phyloP scores from a whole-genome alignment of 2,888 invertebrate genomes.

The Ichneumoninae sp. region DNA sequence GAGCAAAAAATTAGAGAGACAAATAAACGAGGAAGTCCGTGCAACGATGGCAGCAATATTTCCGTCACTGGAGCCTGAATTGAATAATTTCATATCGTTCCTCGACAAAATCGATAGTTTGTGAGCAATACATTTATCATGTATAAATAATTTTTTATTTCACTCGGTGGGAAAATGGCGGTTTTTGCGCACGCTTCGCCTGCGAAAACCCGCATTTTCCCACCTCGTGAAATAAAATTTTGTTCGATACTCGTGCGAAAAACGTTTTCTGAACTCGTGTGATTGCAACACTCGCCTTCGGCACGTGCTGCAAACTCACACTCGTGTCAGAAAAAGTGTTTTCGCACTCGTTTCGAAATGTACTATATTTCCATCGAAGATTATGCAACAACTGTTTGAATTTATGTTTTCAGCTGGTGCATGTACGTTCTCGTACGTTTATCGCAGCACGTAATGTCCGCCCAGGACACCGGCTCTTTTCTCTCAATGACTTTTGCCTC shows the following conservation, averaged over 20 bases:
- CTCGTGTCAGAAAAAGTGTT: no score
- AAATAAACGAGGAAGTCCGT: constrained; percentile 91
- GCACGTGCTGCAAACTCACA: no score
- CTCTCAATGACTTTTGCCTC: constrained; percentile 95
- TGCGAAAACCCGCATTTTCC: no score
- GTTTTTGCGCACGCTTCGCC: no score
- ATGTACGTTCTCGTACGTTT: constrained; percentile 96
- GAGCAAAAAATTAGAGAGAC: constrained; percentile 88
- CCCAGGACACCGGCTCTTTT: constrained; percentile 94
- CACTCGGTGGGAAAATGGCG: no score
- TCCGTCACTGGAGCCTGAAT: constrained; percentile 93
- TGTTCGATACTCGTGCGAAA: no score
- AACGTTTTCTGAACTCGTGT: no score
- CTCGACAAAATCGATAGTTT: constrained; percentile 95
- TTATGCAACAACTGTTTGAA: neutral
- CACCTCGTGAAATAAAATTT: no score
- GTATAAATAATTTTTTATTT: neutral
- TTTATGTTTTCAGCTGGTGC: constrained; percentile 89
- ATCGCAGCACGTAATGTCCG: constrained; percentile 96
- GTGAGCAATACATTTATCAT: constrained; percentile 86
- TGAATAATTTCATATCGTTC: constrained; percentile 93
- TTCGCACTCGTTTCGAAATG: no score
- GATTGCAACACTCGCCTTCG: no score
- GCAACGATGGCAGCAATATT: constrained; percentile 96
- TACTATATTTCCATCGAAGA: no score